Conservation (phyloP, 2,113 vertebrate genomes). For the Poeciliopsis prolifica region DNA sequence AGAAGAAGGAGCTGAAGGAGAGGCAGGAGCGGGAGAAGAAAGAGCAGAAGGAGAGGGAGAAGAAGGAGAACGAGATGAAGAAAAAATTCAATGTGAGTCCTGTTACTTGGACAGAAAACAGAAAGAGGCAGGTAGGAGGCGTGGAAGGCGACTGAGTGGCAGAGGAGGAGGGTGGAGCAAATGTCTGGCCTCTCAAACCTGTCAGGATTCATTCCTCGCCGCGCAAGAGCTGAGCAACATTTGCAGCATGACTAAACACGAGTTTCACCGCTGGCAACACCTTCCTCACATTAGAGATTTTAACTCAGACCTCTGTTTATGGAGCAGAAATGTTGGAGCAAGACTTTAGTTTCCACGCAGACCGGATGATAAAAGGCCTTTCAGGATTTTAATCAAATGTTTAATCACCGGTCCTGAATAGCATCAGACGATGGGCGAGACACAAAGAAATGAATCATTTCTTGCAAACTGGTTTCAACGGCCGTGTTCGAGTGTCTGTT, state of each 20-base stretch:
- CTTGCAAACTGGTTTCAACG: background rate
- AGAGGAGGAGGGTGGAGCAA: slow-evolving; percentile 41
- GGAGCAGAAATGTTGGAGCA: background rate
- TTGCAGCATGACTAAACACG: slow-evolving; percentile 35
- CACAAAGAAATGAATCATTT: background rate
- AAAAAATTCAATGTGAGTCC: slow-evolving; percentile 74
- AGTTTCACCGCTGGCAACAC: slow-evolving; percentile 6
- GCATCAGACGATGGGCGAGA: background rate
- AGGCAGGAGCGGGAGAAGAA: slow-evolving; percentile 69
- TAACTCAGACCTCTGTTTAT: background rate
- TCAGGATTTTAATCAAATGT: background rate
- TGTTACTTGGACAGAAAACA: slow-evolving; percentile 17
- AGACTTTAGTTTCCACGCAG: background rate
- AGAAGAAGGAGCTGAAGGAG: slow-evolving; percentile 76
- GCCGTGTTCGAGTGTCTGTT: too few relatives aligned
- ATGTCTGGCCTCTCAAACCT: slow-evolving; percentile 55
- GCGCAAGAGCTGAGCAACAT: slow-evolving; percentile 10
- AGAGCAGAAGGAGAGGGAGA: slow-evolving; percentile 71
- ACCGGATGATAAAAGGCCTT: background rate
- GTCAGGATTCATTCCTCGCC: slow-evolving; percentile 74
- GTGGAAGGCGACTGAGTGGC: slow-evolving; percentile 12
- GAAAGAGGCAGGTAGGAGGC: background rate
- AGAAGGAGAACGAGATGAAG: slow-evolving; percentile 66
- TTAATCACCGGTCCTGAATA: background rate
- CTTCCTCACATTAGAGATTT: background rate